These are phyloP conservation scores for Salvelinus namaycush DNA, from an alignment of 2,113 vertebrate species.

Conservation along the genomic window DNA sequence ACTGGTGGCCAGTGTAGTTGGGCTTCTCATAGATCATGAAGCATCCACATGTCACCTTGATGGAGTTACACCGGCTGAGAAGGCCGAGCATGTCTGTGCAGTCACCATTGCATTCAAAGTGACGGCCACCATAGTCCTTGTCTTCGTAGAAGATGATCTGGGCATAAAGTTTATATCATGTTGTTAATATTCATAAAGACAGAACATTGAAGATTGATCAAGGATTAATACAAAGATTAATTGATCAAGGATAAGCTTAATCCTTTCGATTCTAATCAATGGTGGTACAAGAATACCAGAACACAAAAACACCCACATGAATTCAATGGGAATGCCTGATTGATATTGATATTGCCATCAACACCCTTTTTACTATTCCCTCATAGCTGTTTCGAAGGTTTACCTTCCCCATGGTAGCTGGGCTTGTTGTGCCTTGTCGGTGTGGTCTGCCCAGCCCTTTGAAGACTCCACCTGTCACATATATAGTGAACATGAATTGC, in stretches of 20 bases:
- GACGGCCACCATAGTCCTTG: slow-evolving; percentile 56
- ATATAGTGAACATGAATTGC: slow-evolving; percentile 63
- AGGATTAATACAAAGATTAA: too few relatives aligned
- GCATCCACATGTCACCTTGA: slow-evolving; percentile 72
- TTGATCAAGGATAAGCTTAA: too few relatives aligned
- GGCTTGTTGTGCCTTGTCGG: slow-evolving; percentile 18
- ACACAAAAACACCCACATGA: background rate
- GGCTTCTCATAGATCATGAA: slow-evolving; percentile 72
- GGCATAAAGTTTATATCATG: background rate
- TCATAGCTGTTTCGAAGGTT: slow-evolving; percentile 16
- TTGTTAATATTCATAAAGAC: background rate
- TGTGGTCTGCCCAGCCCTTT: slow-evolving; percentile 30
- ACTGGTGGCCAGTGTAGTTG: slow-evolving; percentile 62
- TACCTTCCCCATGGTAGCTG: slow-evolving; percentile 66
- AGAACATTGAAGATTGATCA: too few relatives aligned
- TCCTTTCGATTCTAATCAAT: too few relatives aligned
- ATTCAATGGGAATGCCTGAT: background rate
- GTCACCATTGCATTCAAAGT: slow-evolving; percentile 65
- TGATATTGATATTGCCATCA: too few relatives aligned
- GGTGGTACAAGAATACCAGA: background rate
- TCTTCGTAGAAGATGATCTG: slow-evolving; percentile 73
- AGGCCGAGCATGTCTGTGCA: slow-evolving; percentile 60
- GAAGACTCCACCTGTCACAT: slow-evolving; percentile 59
- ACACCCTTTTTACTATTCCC: too few relatives aligned
- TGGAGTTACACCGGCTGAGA: slow-evolving; percentile 61